Evolutionary conservation across 2,797 vertebrate genomes (phyloP).

Genomic region (Oreortyx pictus): DNA sequence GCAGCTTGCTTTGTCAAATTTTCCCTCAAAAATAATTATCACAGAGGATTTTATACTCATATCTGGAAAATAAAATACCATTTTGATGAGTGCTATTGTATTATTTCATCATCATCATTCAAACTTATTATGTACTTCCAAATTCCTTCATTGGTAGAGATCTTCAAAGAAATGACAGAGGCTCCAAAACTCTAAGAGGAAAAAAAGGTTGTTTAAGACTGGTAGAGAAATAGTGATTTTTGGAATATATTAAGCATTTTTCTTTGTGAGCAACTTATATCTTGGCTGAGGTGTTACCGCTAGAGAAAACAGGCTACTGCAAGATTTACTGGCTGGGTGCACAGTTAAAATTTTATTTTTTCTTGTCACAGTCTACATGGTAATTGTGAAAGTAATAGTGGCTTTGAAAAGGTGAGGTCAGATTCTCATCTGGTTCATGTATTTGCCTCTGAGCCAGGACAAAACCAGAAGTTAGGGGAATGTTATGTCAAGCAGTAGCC

Average conservation of each 20-base stretch:
- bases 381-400: conserved; percentile 21
- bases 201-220: not conserved
- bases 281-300: conserved; percentile 32
- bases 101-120: not conserved
- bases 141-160: not conserved
- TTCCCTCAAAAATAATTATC: not conserved
- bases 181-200: not conserved
- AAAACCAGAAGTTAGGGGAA: conserved; percentile 32
- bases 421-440: conserved; percentile 6
- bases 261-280: not conserved
- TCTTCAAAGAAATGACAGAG: not conserved
- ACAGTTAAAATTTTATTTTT: conserved; percentile 47
- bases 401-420: conserved; percentile 57
- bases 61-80: not conserved
- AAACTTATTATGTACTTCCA: not conserved
- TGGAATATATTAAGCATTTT: conserved; percentile 1
- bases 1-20: not conserved
- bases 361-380: conserved; percentile 33
- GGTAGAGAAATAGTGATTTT: not conserved
- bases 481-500: not conserved
- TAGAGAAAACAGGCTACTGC: conserved; percentile 13
- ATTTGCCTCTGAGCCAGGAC: conserved; percentile 5
- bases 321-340: conserved; percentile 44
- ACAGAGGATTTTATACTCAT: not conserved
- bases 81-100: not conserved